Evolutionary conservation across 2,797 vertebrate genomes (phyloP).

Genomic region (Hydrophis major): DNA sequence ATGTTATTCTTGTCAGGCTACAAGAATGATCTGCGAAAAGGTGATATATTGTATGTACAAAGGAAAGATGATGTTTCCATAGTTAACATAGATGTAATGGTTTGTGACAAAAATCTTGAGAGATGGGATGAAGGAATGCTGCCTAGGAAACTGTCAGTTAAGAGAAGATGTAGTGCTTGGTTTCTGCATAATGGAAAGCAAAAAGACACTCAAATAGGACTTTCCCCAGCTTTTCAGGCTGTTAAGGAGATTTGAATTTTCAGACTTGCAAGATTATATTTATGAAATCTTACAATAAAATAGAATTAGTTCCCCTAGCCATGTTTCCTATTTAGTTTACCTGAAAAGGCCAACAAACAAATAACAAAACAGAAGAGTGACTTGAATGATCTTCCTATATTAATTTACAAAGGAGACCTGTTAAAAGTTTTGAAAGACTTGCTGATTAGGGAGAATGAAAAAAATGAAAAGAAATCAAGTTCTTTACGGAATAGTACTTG

Average conservation of each 20-base stretch:
- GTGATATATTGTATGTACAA: neutral
- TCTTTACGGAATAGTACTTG: neutral
- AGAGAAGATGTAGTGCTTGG: neutral
- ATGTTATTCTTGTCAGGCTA: neutral
- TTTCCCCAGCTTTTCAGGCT: neutral
- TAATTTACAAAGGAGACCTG: neutral
- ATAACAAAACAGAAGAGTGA: neutral
- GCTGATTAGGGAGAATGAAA: neutral
- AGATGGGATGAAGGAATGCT: neutral
- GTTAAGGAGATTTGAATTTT: neutral
- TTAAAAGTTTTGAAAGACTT: neutral
- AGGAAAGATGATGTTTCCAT: neutral
- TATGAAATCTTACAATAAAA: neutral
- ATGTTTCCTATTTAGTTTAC: neutral
- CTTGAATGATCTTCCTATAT: neutral
- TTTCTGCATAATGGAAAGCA: neutral
- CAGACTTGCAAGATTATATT: neutral
- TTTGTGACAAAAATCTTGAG: neutral
- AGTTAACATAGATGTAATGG: neutral
- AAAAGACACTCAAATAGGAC: neutral
- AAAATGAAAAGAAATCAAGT: neutral
- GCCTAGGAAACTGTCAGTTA: neutral
- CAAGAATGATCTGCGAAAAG: neutral
- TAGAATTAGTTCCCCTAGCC: neutral
- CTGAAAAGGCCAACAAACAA: neutral